These are phyloP conservation scores for Drosophila repletoides DNA, from an alignment of 1,140 invertebrate species.

Conservation along the genomic window DNA sequence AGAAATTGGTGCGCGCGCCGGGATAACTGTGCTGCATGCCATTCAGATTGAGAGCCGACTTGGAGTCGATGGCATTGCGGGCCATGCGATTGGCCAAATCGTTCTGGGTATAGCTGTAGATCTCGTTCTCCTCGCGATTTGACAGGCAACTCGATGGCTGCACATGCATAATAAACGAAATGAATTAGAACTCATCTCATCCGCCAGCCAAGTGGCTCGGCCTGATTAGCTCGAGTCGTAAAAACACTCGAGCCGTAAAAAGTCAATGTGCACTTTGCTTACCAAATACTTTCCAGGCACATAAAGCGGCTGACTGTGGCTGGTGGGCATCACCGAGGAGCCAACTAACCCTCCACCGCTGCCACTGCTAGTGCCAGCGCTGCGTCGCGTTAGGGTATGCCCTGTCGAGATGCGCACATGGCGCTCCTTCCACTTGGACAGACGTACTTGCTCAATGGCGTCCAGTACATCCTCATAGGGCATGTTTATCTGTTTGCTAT, in stretches of 20 bases:
- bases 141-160: slow-evolving; percentile 95
- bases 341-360: slow-evolving; percentile 65
- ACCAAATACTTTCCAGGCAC: slow-evolving; percentile 95
- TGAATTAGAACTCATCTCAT: slow-evolving; percentile 56
- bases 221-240: slow-evolving; percentile 62
- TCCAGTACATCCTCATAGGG: slow-evolving; percentile 94
- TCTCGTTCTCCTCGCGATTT: slow-evolving; percentile 95
- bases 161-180: slow-evolving; percentile 71
- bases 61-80: slow-evolving; percentile 79
- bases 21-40: slow-evolving; percentile 82
- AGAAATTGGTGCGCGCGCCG: slow-evolving; percentile 77
- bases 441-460: slow-evolving; percentile 84
- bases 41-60: slow-evolving; percentile 80
- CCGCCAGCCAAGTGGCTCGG: not conserved
- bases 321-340: slow-evolving; percentile 82
- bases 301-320: slow-evolving; percentile 89
- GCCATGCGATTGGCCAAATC: slow-evolving; percentile 81
- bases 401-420: slow-evolving; percentile 84
- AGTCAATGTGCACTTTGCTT: slow-evolving; percentile 82
- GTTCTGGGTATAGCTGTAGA: slow-evolving; percentile 89
- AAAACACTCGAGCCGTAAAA: slow-evolving; percentile 56
- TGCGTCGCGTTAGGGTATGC: slow-evolving; percentile 67
- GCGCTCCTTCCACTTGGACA: slow-evolving; percentile 86
- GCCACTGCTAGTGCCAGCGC: slow-evolving; percentile 23
- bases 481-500: slow-evolving; percentile 93